Conservation (phyloP, 2,888 invertebrate genomes). For the Laspeyria flexula region DNA sequence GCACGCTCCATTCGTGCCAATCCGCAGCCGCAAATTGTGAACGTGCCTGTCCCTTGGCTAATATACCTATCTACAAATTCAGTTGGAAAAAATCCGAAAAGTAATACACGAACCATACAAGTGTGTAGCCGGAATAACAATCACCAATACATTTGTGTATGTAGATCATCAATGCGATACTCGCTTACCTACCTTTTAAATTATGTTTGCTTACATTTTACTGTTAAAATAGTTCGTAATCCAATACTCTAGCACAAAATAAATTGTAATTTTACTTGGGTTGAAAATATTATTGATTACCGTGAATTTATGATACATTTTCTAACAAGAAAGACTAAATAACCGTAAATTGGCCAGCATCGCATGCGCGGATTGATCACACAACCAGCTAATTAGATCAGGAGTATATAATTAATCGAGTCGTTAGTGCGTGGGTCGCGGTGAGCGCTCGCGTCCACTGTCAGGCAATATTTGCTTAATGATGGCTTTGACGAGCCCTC, state of each 20-base stretch:
- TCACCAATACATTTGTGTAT: slow-evolving; percentile 8
- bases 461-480: slow-evolving; percentile 63
- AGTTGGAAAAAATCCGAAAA: slow-evolving; percentile 27
- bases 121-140: slow-evolving; percentile 18
- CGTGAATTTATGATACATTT: too few species aligned
- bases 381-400: slow-evolving; percentile 57
- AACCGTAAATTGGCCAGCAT: slow-evolving; percentile 34
- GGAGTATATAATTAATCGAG: slow-evolving; percentile 58
- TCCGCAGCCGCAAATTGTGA: slow-evolving; percentile 66
- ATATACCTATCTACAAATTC: slow-evolving; percentile 54
- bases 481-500: slow-evolving; percentile 53
- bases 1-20: slow-evolving; percentile 65
- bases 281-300: too few species aligned
- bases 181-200: background rate
- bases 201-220: background rate
- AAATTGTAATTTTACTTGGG: too few species aligned
- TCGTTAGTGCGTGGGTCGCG: slow-evolving; percentile 39
- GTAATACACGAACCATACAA: slow-evolving; percentile 20
- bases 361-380: slow-evolving; percentile 47
- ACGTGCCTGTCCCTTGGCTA: slow-evolving; percentile 60
- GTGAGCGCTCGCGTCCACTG: slow-evolving; percentile 34
- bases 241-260: background rate
- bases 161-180: slow-evolving; percentile 17
- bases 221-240: too few species aligned
- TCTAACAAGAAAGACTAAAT: too few species aligned